Conservation (phyloP, 1,140 invertebrate genomes). For the Ctenoplectra terminalis region DNA sequence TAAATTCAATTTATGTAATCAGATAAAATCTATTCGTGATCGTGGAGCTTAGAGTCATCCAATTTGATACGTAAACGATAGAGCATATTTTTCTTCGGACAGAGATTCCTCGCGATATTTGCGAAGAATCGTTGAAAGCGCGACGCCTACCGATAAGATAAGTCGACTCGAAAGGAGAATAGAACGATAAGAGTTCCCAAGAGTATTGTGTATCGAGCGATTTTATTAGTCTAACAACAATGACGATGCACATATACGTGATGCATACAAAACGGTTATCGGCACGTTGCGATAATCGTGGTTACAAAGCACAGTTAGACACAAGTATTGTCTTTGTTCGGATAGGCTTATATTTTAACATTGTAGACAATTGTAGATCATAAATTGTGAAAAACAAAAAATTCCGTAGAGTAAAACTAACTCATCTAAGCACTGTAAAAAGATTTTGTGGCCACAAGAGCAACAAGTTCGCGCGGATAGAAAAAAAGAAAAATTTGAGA, state of each 20-base stretch:
- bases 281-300: not conserved
- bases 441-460: too few species aligned
- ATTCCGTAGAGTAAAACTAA: too few species aligned
- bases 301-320: not conserved
- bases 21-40: not conserved
- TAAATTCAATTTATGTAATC: slow-evolving; percentile 10
- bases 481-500: too few species aligned
- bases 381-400: too few species aligned
- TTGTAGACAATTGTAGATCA: too few species aligned
- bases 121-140: slow-evolving; percentile 24
- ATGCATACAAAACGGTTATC: not conserved
- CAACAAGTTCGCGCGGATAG: too few species aligned
- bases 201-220: not conserved
- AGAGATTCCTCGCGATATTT: slow-evolving; percentile 54
- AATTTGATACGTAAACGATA: slow-evolving; percentile 39
- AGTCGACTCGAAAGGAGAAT: slow-evolving; percentile 38
- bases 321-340: too few species aligned
- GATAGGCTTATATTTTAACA: too few species aligned
- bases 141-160: slow-evolving; percentile 59
- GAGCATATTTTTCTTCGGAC: slow-evolving; percentile 29
- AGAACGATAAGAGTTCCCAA: slow-evolving; percentile 51
- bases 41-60: not conserved
- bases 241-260: too few species aligned
- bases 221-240: slow-evolving; percentile 16
- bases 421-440: too few species aligned